A percentile compares a stretch with the other conserved stretches of the same genome.
Evolutionary conservation across 2,888 invertebrate genomes (phyloP).

Genomic region (Crematogaster levior): DNA sequence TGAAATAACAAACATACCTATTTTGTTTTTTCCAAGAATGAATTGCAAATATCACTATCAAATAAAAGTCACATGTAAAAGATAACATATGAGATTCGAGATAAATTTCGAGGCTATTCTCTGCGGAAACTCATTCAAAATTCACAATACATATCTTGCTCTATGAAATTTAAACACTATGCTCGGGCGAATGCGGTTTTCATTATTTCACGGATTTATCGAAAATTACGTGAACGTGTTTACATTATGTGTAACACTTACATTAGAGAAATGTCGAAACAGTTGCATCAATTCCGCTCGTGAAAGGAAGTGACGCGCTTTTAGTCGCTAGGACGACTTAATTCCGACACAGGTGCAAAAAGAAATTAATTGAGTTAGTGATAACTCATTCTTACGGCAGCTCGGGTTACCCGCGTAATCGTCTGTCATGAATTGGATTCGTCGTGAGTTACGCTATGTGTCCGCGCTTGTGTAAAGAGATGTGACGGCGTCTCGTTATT

Average conservation of each 20-base stretch:
- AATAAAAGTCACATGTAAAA: not conserved
- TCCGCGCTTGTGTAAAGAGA: constrained; percentile 54
- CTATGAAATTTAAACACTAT: not conserved
- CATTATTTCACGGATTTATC: not conserved
- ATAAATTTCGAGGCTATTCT: not conserved
- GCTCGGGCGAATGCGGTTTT: not conserved
- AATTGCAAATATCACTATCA: not conserved
- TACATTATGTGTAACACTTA: too few species aligned
- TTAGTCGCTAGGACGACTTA: not conserved
- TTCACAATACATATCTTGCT: not conserved
- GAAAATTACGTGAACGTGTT: not conserved
- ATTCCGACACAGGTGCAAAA: constrained; percentile 6
- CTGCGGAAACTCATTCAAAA: not conserved
- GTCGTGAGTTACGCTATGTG: constrained; percentile 56
- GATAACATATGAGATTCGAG: not conserved
- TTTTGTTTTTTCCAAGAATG: not conserved
- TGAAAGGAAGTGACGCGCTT: too few species aligned
- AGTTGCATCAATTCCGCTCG: not conserved
- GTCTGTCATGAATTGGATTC: constrained; percentile 11
- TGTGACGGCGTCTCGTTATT: constrained; percentile 66
- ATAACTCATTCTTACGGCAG: constrained; percentile 60
- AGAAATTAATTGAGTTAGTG: constrained; percentile 66
- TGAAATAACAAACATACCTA: not conserved
- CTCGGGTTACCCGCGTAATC: constrained; percentile 49
- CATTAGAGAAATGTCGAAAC: not conserved